Evolutionary conservation across 2,797 vertebrate genomes (phyloP).

Genomic region (Kryptopterus vitreolus): DNA sequence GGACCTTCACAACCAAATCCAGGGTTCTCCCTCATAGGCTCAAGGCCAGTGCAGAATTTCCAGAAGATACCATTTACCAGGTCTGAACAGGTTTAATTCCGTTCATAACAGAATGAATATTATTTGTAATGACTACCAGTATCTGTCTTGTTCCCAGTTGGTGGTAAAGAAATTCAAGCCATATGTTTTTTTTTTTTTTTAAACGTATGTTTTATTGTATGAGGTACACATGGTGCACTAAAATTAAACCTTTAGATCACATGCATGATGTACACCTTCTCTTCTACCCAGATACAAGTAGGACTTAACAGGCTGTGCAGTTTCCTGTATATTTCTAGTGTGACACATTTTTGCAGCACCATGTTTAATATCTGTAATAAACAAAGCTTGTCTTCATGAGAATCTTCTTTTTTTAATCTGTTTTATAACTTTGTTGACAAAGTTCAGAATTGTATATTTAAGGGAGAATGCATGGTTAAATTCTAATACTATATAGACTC

Average conservation of each 20-base stretch:
- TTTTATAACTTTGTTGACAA: too few relatives aligned
- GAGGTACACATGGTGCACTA: neutral
- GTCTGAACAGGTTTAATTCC: neutral
- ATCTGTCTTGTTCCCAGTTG: neutral
- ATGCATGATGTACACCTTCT: neutral
- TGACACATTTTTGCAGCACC: neutral
- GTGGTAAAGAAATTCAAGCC: neutral
- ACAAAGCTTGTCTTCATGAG: neutral
- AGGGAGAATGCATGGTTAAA: neutral
- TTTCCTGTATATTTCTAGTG: neutral
- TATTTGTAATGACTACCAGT: neutral
- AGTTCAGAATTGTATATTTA: neutral
- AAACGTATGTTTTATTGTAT: neutral
- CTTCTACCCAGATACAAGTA: neutral
- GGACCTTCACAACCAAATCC: neutral
- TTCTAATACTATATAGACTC: neutral
- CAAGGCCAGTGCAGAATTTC: neutral
- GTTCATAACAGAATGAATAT: neutral
- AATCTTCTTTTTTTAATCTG: neutral
- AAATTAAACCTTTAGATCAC: neutral
- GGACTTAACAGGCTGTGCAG: neutral
- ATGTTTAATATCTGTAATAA: neutral
- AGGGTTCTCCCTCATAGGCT: neutral
- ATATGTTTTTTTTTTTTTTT: neutral
- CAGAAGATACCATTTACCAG: neutral